Percentiles rank a stretch among this genome's conserved stretches.
Evolutionary conservation across 1,140 invertebrate species (phyloP).

Genomic region (Physella acuta): DNA sequence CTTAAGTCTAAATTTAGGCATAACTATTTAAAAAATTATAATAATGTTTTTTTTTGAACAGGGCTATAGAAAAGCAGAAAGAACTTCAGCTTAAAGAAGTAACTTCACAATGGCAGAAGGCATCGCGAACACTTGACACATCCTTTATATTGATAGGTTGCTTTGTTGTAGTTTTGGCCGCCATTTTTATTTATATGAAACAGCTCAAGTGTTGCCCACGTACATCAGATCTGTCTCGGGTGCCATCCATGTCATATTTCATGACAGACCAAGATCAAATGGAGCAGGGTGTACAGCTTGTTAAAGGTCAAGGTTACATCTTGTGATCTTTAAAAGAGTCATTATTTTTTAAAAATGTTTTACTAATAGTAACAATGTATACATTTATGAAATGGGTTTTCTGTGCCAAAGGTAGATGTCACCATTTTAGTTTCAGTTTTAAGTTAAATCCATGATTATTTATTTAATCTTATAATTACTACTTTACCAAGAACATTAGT

Average conservation of each 20-base stretch:
- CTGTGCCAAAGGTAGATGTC: no score
- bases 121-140: not conserved
- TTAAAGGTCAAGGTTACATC: constrained; percentile 26
- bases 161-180: constrained; percentile 44
- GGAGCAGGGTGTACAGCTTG: constrained; percentile 31
- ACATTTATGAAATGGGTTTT: no score
- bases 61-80: constrained; percentile 26
- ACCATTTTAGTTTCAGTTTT: no score
- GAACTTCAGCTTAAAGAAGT: not conserved
- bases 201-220: constrained; percentile 36
- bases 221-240: constrained; percentile 31
- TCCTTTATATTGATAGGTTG: constrained; percentile 38
- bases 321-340: no score
- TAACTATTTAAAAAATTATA: not conserved
- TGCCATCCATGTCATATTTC: constrained; percentile 51
- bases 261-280: constrained; percentile 45
- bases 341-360: no score
- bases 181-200: constrained; percentile 46
- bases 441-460: no score
- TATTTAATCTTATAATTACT: no score
- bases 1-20: not conserved
- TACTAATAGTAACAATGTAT: no score
- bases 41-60: constrained; percentile 8
- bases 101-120: constrained; percentile 1
- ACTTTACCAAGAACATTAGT: no score